phyloP scores from a whole-genome alignment of 2,888 invertebrate species.

The Drosophila parthenogenetica region DNA sequence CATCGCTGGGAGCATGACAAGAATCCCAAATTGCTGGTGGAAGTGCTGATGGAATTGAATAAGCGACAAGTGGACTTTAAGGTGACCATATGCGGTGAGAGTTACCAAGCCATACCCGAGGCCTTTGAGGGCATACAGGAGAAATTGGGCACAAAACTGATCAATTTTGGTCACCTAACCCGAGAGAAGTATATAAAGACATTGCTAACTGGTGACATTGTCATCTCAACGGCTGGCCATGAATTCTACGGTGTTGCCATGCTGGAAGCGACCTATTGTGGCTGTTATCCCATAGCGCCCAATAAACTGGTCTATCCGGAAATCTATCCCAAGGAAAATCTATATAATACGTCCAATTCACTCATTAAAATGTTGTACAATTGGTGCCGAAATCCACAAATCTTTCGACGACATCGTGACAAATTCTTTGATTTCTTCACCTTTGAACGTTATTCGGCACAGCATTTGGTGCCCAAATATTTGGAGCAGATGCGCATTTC shows the following conservation, averaged over 20 bases:
- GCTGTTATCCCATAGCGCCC: slow-evolving; percentile 90
- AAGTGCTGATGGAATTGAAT: slow-evolving; percentile 86
- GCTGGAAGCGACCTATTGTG: slow-evolving; percentile 89
- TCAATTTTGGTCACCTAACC: slow-evolving; percentile 87
- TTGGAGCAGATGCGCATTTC: slow-evolving; percentile 82
- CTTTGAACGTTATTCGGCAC: slow-evolving; percentile 84
- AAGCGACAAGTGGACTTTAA: slow-evolving; percentile 86
- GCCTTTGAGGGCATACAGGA: slow-evolving; percentile 87
- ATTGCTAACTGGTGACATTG: slow-evolving; percentile 87
- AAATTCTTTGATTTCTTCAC: slow-evolving; percentile 83
- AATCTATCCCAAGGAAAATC: slow-evolving; percentile 88
- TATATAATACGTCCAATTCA: slow-evolving; percentile 87
- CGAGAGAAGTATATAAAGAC: slow-evolving; percentile 87
- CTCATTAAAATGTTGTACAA: slow-evolving; percentile 86
- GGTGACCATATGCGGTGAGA: slow-evolving; percentile 88
- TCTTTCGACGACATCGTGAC: slow-evolving; percentile 83
- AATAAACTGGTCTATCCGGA: slow-evolving; percentile 90
- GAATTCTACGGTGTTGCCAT: slow-evolving; percentile 92
- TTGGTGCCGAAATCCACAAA: slow-evolving; percentile 86
- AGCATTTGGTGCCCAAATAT: slow-evolving; percentile 84
- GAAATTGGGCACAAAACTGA: slow-evolving; percentile 85
- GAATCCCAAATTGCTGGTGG: slow-evolving; percentile 88
- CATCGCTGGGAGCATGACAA: slow-evolving; percentile 93
- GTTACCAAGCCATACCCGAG: slow-evolving; percentile 87
- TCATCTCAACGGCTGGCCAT: slow-evolving; percentile 90